Percentiles rank a stretch among this genome's conserved stretches.
Evolutionary conservation across 2,113 vertebrate genomes (phyloP).

Genomic region (Garra rufa): DNA sequence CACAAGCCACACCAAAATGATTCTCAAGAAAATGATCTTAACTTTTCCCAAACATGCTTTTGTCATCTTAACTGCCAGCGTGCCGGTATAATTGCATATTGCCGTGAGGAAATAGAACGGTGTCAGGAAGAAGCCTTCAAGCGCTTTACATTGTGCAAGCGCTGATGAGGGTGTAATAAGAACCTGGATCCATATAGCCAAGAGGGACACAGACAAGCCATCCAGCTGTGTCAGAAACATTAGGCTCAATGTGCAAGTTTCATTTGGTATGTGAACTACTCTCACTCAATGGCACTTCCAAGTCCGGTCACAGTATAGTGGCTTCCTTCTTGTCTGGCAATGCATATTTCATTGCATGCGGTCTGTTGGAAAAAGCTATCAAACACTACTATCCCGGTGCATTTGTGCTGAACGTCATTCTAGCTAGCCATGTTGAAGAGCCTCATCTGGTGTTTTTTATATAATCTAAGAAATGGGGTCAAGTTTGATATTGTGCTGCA

Average conservation of each 20-base stretch:
- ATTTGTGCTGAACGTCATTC: constrained; percentile 3
- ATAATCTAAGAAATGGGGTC: constrained; percentile 27
- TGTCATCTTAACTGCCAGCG: constrained; percentile 52
- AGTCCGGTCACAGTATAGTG: constrained; percentile 2
- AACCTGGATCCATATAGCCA: constrained; percentile 48
- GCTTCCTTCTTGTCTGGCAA: not conserved
- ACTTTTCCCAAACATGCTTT: constrained; percentile 44
- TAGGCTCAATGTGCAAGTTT: constrained; percentile 18
- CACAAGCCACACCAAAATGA: not conserved
- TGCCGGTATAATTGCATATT: constrained; percentile 75
- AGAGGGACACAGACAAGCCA: constrained; percentile 20
- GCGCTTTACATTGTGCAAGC: constrained; percentile 82
- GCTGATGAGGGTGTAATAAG: constrained; percentile 72
- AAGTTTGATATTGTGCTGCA: constrained; percentile 31
- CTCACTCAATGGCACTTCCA: not conserved
- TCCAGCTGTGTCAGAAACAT: constrained; percentile 43
- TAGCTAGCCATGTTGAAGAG: not conserved
- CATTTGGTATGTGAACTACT: constrained; percentile 3
- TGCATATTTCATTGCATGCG: constrained; percentile 7
- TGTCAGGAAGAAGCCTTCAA: constrained; percentile 77
- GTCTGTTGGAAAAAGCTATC: constrained; percentile 15
- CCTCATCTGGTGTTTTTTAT: constrained; percentile 27
- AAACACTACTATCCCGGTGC: not conserved
- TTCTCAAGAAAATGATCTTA: not conserved
- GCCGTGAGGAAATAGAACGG: constrained; percentile 74